Conservation (phyloP, 2,797 vertebrate species). For the Gila robusta region DNA sequence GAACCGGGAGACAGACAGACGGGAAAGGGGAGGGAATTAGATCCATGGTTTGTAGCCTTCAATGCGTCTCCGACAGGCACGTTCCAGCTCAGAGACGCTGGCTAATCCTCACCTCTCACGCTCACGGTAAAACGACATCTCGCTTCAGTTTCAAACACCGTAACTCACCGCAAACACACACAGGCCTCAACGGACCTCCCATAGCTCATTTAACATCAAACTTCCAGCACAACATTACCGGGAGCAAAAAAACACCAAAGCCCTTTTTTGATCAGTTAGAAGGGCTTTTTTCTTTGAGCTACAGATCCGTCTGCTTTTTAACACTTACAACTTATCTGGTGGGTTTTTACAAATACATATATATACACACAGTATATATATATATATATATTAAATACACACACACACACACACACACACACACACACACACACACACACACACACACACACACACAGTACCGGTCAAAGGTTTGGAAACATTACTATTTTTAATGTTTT, state of each 20-base stretch:
- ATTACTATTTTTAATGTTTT: too few relatives aligned
- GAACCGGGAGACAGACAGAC: constrained; percentile 28
- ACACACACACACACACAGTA: too few relatives aligned
- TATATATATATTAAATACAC: not conserved
- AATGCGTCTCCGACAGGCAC: constrained; percentile 84
- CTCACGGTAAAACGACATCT: constrained; percentile 82
- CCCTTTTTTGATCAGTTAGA: constrained; percentile 77
- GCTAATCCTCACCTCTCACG: constrained; percentile 83
- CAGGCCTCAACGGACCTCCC: constrained; percentile 74
- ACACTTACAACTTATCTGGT: not conserved
- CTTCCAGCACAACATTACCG: constrained; percentile 51
- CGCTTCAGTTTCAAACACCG: constrained; percentile 80
- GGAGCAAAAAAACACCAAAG: constrained; percentile 69
- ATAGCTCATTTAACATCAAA: constrained; percentile 83
- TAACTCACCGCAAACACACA: constrained; percentile 66
- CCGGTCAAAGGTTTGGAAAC: not conserved
- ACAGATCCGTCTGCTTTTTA: not conserved
- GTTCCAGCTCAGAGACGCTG: constrained; percentile 84
- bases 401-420: too few relatives aligned
- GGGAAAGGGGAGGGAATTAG: constrained; percentile 74
- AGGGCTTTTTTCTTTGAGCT: not conserved
- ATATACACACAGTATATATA: too few relatives aligned
- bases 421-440: too few relatives aligned
- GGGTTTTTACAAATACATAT: not conserved
- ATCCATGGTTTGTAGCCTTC: constrained; percentile 82